Percentiles rank a stretch among this genome's conserved stretches.
Evolutionary conservation across 2,113 vertebrate species (phyloP).

Genomic region (Colistium nudipinnis): DNA sequence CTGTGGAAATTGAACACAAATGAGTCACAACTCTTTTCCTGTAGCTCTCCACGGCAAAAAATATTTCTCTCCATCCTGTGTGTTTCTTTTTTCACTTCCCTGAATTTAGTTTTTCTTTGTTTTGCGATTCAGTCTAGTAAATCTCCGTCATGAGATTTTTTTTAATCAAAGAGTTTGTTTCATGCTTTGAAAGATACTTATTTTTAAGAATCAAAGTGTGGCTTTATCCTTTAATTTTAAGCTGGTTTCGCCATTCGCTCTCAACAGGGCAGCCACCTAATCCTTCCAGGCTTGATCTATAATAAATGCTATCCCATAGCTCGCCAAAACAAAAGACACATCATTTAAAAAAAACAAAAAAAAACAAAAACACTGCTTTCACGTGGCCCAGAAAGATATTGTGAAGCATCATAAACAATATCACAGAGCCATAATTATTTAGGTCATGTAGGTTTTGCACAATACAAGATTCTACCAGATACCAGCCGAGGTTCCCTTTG

Average conservation of each 20-base stretch:
- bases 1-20: conserved; percentile 24
- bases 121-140: conserved; percentile 19
- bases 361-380: too few species aligned
- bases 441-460: background rate
- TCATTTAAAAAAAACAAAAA: background rate
- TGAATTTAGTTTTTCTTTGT: conserved; percentile 22
- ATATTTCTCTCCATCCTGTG: background rate
- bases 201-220: conserved; percentile 48
- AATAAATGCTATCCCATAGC: conserved; percentile 15
- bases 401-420: background rate
- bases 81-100: conserved; percentile 24
- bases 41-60: background rate
- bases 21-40: conserved; percentile 9
- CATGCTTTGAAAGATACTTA: conserved; percentile 40
- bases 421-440: conserved; percentile 1
- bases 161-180: conserved; percentile 31
- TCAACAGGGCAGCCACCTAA: conserved; percentile 15
- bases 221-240: conserved; percentile 53
- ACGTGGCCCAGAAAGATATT: conserved; percentile 15
- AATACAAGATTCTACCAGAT: background rate
- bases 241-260: conserved; percentile 38
- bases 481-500: background rate
- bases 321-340: conserved; percentile 40
- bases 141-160: conserved; percentile 31
- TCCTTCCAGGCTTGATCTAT: conserved; percentile 21